A percentile compares a stretch with the other conserved stretches of the same genome.
Evolutionary conservation across 2,888 invertebrate species (phyloP).

Genomic region (Allophyes oxyacanthae): DNA sequence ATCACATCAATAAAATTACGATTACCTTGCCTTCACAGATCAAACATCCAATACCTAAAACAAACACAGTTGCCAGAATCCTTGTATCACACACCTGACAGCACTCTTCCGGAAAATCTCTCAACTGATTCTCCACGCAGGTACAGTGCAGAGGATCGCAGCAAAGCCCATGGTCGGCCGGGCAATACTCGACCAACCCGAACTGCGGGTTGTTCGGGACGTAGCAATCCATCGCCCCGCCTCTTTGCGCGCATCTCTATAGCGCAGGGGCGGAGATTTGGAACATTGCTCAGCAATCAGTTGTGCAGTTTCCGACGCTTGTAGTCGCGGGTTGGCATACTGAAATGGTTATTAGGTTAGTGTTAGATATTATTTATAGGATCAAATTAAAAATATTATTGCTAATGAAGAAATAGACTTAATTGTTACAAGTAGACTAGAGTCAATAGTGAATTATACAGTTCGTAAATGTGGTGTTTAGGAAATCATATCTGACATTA

Average conservation of each 20-base stretch:
- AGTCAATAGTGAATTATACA: too few species aligned
- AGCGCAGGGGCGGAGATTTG: conserved; percentile 77
- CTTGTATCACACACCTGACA: conserved; percentile 71
- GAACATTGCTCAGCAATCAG: conserved; percentile 40
- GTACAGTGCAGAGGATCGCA: conserved; percentile 85
- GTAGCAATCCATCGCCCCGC: conserved; percentile 90
- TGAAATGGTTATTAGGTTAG: conserved; percentile 52
- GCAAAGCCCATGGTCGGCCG: conserved; percentile 74
- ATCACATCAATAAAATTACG: too few species aligned
- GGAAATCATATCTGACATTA: too few species aligned
- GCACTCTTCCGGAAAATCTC: conserved; percentile 78
- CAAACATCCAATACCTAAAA: not conserved
- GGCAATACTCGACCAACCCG: conserved; percentile 84
- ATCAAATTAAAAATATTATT: too few species aligned
- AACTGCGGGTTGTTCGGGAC: conserved; percentile 92
- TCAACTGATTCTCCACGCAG: conserved; percentile 76
- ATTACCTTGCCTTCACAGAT: not conserved
- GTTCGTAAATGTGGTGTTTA: too few species aligned
- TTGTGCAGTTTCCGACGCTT: conserved; percentile 72
- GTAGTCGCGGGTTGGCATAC: conserved; percentile 76
- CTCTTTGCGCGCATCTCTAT: conserved; percentile 75
- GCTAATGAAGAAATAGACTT: too few species aligned
- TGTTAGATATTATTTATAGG: conserved; percentile 16
- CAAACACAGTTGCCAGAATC: not conserved
- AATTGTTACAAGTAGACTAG: too few species aligned